These are phyloP conservation scores for Volucella bombylans DNA, from an alignment of 2,888 invertebrate species.

Conservation along the genomic window DNA sequence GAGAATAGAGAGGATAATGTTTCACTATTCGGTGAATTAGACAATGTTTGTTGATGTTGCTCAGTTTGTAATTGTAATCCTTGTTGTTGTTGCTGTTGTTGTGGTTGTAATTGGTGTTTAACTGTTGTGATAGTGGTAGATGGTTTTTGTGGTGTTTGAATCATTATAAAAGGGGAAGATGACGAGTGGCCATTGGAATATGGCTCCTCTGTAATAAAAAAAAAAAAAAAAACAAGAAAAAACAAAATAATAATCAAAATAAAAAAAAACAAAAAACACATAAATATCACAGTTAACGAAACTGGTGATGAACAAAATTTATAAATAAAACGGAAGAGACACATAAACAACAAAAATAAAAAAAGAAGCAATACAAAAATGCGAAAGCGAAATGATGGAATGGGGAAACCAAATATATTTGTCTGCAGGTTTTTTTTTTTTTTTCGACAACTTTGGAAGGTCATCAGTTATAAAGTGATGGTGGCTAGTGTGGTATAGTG, in stretches of 20 bases:
- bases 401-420: slow-evolving; percentile 2
- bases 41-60: slow-evolving; percentile 61
- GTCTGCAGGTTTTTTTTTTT: slow-evolving; percentile 5
- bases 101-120: slow-evolving; percentile 73
- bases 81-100: slow-evolving; percentile 74
- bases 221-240: slow-evolving; percentile 73
- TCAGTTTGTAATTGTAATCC: slow-evolving; percentile 70
- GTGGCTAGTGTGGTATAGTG: slow-evolving; percentile 2
- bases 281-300: slow-evolving; percentile 56
- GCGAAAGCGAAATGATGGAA: slow-evolving; percentile 24
- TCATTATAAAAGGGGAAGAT: slow-evolving; percentile 75
- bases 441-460: slow-evolving; percentile 43
- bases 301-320: slow-evolving; percentile 47
- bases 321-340: slow-evolving; percentile 20
- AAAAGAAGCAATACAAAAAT: slow-evolving; percentile 27
- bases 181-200: slow-evolving; percentile 77
- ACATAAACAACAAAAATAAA: slow-evolving; percentile 33
- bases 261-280: slow-evolving; percentile 31
- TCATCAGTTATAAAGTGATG: slow-evolving; percentile 40
- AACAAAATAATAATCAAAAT: slow-evolving; percentile 63
- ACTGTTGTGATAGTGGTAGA: slow-evolving; percentile 65
- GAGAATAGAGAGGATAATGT: slow-evolving; percentile 59
- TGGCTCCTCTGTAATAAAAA: slow-evolving; percentile 79
- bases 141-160: slow-evolving; percentile 74
- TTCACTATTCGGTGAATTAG: slow-evolving; percentile 62